phyloP scores from a whole-genome alignment of 2,888 invertebrate genomes.

The Podotricha telesiphe region DNA sequence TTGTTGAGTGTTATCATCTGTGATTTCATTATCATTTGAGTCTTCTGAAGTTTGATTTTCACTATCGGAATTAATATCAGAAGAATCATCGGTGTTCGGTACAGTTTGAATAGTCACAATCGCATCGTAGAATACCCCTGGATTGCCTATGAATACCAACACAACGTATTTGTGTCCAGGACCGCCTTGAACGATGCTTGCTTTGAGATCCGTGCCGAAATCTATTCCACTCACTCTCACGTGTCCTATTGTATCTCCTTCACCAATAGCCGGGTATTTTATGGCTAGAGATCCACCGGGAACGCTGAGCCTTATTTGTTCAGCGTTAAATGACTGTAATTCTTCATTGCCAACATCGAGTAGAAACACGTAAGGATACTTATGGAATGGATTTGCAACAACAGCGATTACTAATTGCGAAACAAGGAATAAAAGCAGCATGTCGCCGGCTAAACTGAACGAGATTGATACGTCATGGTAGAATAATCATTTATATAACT shows the following conservation, averaged over 20 bases:
- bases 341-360: conserved; percentile 79
- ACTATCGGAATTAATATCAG: conserved; percentile 15
- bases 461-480: conserved; percentile 65
- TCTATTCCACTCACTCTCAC: conserved; percentile 76
- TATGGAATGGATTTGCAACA: conserved; percentile 68
- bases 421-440: conserved; percentile 61
- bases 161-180: conserved; percentile 76
- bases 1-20: conserved; percentile 43
- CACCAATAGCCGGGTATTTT: conserved; percentile 69
- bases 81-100: conserved; percentile 43
- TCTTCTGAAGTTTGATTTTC: conserved; percentile 48
- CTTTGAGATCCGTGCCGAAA: conserved; percentile 73
- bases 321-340: conserved; percentile 65
- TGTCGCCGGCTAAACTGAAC: conserved; percentile 55
- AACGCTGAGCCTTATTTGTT: conserved; percentile 69
- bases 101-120: conserved; percentile 70
- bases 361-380: conserved; percentile 74
- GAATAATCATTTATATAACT: conserved; percentile 72
- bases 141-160: conserved; percentile 69
- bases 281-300: conserved; percentile 75
- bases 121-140: conserved; percentile 66
- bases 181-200: conserved; percentile 73
- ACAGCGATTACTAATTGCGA: conserved; percentile 53
- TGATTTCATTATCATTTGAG: conserved; percentile 58
- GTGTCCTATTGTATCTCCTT: conserved; percentile 69